Evolutionary conservation across 2,113 vertebrate species (phyloP).

Genomic region (Pterocles gutturalis): DNA sequence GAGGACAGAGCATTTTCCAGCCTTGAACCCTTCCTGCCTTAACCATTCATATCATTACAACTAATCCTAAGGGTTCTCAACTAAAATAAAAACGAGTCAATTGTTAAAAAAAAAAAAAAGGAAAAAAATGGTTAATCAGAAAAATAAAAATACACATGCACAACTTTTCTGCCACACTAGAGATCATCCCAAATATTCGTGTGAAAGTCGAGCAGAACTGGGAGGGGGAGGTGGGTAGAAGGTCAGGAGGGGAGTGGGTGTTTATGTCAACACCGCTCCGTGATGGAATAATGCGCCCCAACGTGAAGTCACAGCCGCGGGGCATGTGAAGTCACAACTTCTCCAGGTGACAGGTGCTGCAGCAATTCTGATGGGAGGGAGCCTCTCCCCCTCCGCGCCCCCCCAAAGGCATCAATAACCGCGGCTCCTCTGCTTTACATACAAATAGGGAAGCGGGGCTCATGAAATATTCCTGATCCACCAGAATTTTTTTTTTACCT

Average conservation of each 20-base stretch:
- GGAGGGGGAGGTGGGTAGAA: neutral
- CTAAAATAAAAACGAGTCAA: neutral
- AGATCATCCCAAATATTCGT: neutral
- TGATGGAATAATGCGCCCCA: neutral
- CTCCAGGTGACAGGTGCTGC: slow-evolving; percentile 69
- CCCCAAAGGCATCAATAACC: neutral
- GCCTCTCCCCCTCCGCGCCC: neutral
- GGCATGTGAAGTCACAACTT: neutral
- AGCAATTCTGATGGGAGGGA: neutral
- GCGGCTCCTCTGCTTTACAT: neutral
- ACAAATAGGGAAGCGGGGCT: neutral
- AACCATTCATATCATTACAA: neutral
- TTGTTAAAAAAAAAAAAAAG: no score
- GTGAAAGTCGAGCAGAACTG: neutral
- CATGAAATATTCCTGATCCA: neutral
- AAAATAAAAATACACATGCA: accelerated
- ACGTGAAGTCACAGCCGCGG: neutral
- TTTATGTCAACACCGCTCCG: neutral
- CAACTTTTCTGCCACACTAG: neutral
- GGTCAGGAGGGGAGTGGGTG: neutral
- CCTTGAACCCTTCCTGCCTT: neutral
- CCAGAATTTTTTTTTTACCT: neutral
- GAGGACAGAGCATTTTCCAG: neutral
- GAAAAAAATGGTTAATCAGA: neutral
- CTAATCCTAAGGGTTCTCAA: neutral